These are phyloP conservation scores for Acipenser ruthenus DNA, from an alignment of 2,797 vertebrate genomes.

Conservation along the genomic window DNA sequence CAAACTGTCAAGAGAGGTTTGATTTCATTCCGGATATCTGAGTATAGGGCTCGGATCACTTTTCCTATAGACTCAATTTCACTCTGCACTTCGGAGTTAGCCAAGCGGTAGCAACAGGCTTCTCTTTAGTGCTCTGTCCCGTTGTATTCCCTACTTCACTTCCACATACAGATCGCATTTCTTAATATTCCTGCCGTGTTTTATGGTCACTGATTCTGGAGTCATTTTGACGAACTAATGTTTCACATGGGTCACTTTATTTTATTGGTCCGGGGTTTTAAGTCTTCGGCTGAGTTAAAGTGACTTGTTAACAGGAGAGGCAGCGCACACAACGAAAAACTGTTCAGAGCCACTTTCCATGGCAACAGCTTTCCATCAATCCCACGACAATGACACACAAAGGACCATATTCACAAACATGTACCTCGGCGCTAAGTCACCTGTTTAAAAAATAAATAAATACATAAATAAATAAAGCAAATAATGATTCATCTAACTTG, in stretches of 20 bases:
- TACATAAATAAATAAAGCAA: no score
- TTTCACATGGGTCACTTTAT: background rate
- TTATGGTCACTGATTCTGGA: conserved; percentile 14
- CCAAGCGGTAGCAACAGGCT: conserved; percentile 10
- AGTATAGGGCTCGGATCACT: conserved; percentile 7
- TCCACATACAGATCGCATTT: conserved; percentile 17
- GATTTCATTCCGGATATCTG: conserved; percentile 13
- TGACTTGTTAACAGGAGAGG: background rate
- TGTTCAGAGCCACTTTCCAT: no score
- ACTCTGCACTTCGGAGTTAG: background rate
- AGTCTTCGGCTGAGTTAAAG: background rate
- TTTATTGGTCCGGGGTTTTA: background rate
- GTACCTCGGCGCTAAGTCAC: no score
- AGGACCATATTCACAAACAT: no score
- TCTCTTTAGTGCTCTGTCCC: background rate
- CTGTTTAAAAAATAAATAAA: no score
- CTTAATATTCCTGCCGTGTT: conserved; percentile 13
- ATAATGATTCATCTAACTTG: no score
- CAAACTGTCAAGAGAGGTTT: conserved; percentile 12
- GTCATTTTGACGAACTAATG: background rate
- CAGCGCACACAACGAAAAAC: background rate
- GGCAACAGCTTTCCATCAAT: background rate
- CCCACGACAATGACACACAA: no score
- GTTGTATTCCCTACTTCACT: background rate
- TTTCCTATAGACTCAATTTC: background rate